phyloP scores from a whole-genome alignment of 2,113 vertebrate species.

The Phycodurus eques region DNA sequence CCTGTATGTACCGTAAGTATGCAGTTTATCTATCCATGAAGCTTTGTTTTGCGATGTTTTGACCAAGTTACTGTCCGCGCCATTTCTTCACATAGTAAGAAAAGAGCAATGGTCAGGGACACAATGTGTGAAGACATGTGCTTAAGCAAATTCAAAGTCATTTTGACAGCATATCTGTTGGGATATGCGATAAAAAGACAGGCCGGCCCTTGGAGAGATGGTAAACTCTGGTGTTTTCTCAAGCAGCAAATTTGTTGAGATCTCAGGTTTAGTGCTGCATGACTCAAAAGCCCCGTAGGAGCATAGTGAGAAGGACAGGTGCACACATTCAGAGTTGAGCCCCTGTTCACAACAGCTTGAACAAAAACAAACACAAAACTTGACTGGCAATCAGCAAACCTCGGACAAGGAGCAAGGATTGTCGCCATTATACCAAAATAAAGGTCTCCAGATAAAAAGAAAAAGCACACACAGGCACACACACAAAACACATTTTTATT shows the following conservation, averaged over 20 bases:
- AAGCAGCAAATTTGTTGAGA: conserved; percentile 56
- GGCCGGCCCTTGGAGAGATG: conserved; percentile 25
- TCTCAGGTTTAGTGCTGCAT: conserved; percentile 42
- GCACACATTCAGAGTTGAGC: conserved; percentile 31
- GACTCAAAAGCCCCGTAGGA: conserved; percentile 35
- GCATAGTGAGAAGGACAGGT: conserved; percentile 18
- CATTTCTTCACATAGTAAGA: neutral
- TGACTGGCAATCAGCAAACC: conserved; percentile 4
- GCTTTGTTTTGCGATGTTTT: neutral
- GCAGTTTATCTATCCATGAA: neutral
- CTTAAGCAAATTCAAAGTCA: conserved; percentile 20
- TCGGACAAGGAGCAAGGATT: neutral
- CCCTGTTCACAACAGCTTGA: conserved; percentile 20
- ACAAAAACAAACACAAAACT: conserved; percentile 16
- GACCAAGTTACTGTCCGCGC: conserved; percentile 1
- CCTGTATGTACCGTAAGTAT: no score
- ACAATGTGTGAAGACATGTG: conserved; percentile 17
- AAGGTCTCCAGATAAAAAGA: neutral
- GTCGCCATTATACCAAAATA: neutral
- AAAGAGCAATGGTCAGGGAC: conserved; percentile 16
- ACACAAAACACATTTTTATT: no score
- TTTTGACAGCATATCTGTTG: conserved; percentile 23
- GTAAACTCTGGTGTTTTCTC: conserved; percentile 43
- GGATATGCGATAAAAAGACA: conserved; percentile 25
- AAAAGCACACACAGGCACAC: no score